Base-by-base conservation (phyloP, 2,888 invertebrate species). In the Sinodicranocentrus sp. region DNA sequence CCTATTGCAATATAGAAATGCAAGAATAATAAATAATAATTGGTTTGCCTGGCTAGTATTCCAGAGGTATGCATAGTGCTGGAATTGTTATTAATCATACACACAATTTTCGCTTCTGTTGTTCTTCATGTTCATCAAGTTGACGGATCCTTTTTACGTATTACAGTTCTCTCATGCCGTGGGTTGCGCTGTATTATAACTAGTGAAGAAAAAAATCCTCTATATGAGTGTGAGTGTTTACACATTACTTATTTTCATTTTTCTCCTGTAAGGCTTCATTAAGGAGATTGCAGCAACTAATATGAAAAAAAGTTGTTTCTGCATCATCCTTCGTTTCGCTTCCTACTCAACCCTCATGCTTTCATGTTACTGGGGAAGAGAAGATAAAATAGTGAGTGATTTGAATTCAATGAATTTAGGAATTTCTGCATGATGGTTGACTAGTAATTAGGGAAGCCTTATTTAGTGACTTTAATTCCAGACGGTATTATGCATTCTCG, bases 11-110 rank as follows among this genome's bases (percentile, higher is more conserved):
- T 61, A 61, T 26, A 3, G 15, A 61, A 72, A 72, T 72, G 59
- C 63, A 44, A 44, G 19, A 61, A 63, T 48, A 48, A 63, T 75
- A 75, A 63, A 75, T 75, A 65, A 75, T 75, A 63, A 75, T 75
- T 65, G 75, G 65, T 52, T 75, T 1, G 25, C 39, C 19, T 19
- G 25, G 19, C 52, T 6, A 52, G 57, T 25, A 17, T 43, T 72
- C 72, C 72, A 57, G 68, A 48, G 48, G 23, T 13, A 68, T 23
- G 52, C 13, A 52, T 44, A 52, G 25, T 17, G 25, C 17, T 57
- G 57, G 71, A 33, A 57, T 65, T 65, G 39, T 57, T 48, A 52
- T 68, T 68, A 68, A 44, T 68, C 68, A 68, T 15, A 21, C 3
- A 10, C 10, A 33, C 33, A 10, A 33, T 33, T 33, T 68, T 48